phyloP scores from a whole-genome alignment of 37 sponge, comb jelly and placozoan species.

The Petrosia ficiformis region DNA sequence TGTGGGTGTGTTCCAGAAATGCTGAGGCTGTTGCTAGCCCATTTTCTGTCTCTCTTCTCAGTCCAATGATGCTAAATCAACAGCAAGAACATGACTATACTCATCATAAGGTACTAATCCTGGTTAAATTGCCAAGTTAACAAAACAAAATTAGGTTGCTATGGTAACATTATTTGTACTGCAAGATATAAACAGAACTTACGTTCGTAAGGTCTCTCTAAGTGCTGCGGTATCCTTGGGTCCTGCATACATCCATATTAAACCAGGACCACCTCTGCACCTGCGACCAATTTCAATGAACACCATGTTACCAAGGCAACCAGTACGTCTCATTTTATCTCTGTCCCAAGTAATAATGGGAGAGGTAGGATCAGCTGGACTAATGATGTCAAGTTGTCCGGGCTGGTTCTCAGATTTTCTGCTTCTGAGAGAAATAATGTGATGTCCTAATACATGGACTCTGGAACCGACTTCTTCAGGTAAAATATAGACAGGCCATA shows the following conservation, averaged over 20 bases:
- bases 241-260: slow-evolving; percentile 73
- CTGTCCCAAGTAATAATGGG: slow-evolving; percentile 63
- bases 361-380: slow-evolving; percentile 27
- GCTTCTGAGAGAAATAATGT: slow-evolving; percentile 32
- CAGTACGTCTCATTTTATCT: slow-evolving; percentile 67
- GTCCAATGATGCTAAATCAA: too few relatives aligned
- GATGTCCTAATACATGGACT: slow-evolving; percentile 30
- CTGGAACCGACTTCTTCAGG: slow-evolving; percentile 55
- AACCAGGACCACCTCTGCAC: slow-evolving; percentile 64
- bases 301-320: slow-evolving; percentile 66
- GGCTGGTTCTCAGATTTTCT: neutral
- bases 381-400: slow-evolving; percentile 43
- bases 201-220: slow-evolving; percentile 67
- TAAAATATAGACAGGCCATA: slow-evolving; percentile 52
- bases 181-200: too few relatives aligned
- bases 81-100: too few relatives aligned
- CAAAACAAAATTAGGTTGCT: too few relatives aligned
- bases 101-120: too few relatives aligned
- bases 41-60: too few relatives aligned
- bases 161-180: too few relatives aligned
- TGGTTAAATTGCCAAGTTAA: too few relatives aligned
- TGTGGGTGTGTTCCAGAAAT: too few relatives aligned
- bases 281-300: slow-evolving; percentile 73
- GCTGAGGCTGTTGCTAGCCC: too few relatives aligned
- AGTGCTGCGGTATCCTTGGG: slow-evolving; percentile 20